Percentiles rank a stretch among this genome's conserved stretches.
phyloP scores from a whole-genome alignment of 2,797 vertebrate species.

The Dendrocincla tyrannina region DNA sequence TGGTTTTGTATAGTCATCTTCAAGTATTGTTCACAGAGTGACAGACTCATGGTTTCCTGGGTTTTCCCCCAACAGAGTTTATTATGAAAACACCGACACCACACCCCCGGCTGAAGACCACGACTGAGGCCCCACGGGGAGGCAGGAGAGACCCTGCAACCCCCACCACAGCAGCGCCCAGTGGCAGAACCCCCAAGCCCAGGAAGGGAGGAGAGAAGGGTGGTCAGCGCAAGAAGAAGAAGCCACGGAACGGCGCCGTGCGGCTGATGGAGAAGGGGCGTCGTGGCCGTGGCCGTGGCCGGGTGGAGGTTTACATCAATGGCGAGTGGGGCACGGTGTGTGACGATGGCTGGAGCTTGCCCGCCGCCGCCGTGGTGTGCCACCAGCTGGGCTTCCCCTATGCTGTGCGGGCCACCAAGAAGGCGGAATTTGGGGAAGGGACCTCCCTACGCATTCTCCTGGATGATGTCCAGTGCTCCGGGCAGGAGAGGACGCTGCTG shows the following conservation, averaged over 20 bases:
- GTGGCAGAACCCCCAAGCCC: slow-evolving; percentile 25
- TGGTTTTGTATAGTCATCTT: background rate
- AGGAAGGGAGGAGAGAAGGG: slow-evolving; percentile 55
- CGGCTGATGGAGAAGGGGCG: slow-evolving; percentile 77
- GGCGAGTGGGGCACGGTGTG: slow-evolving; percentile 92
- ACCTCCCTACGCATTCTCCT: slow-evolving; percentile 82
- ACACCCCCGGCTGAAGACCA: slow-evolving; percentile 14
- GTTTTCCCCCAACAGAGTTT: slow-evolving; percentile 72
- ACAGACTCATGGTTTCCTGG: background rate
- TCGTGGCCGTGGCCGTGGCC: slow-evolving; percentile 62
- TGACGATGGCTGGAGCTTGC: slow-evolving; percentile 85
- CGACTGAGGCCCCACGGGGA: background rate
- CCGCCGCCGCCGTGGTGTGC: slow-evolving; percentile 85
- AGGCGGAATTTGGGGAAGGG: slow-evolving; percentile 89
- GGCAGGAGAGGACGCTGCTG: slow-evolving; percentile 84
- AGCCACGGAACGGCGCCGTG: slow-evolving; percentile 75
- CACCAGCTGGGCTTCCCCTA: slow-evolving; percentile 86
- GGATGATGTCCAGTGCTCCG: slow-evolving; percentile 88
- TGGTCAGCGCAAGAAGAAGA: slow-evolving; percentile 61
- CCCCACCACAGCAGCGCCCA: background rate
- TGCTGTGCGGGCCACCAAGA: slow-evolving; percentile 81
- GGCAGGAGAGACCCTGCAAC: background rate
- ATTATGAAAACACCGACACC: slow-evolving; percentile 70
- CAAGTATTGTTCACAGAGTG: background rate
- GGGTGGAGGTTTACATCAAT: slow-evolving; percentile 84